Evolutionary conservation across 2,888 invertebrate genomes (phyloP).

Genomic region (Ischnus inquisitorius): DNA sequence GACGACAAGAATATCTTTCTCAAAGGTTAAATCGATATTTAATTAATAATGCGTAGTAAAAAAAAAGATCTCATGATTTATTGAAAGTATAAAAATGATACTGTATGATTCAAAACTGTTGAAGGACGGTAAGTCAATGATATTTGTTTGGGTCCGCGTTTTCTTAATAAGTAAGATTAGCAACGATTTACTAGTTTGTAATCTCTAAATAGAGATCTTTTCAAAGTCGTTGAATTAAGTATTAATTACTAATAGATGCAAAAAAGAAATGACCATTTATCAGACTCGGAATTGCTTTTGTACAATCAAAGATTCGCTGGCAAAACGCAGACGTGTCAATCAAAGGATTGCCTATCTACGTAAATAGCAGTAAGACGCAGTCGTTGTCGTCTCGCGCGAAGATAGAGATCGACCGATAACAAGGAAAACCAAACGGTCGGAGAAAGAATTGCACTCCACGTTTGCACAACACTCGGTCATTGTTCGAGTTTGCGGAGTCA

Average conservation of each 20-base stretch:
- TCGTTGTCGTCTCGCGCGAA: constrained; percentile 25
- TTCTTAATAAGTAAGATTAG: too few species aligned
- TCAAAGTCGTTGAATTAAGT: background rate
- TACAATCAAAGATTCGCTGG: too few species aligned
- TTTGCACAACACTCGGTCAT: constrained; percentile 23
- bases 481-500: constrained; percentile 17
- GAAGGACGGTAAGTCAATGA: too few species aligned
- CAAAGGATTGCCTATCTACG: background rate
- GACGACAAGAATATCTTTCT: background rate
- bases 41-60: background rate
- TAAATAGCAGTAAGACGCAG: background rate
- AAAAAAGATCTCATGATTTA: background rate
- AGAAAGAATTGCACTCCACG: constrained; percentile 13
- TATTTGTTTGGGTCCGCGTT: too few species aligned
- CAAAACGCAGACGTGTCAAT: background rate
- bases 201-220: too few species aligned
- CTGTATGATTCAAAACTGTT: too few species aligned
- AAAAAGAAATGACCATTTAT: background rate
- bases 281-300: background rate
- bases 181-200: background rate
- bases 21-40: constrained; percentile 1
- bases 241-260: background rate
- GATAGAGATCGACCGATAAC: background rate
- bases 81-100: background rate
- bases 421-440: constrained; percentile 37